Evolutionary conservation across 1,140 invertebrate species (phyloP), one percentile per base, ranked within the genome.

Genomic region (Ips nitidus): DNA sequence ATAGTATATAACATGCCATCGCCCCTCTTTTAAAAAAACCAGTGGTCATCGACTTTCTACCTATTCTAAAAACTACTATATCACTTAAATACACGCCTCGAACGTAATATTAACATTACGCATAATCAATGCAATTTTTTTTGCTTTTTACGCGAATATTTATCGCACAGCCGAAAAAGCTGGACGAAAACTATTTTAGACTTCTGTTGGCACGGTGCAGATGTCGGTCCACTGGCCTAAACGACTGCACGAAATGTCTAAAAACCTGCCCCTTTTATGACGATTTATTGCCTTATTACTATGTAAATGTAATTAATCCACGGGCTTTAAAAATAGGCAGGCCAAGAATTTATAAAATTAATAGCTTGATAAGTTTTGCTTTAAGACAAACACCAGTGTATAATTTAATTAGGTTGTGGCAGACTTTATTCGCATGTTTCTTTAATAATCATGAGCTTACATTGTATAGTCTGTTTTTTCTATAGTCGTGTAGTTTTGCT

Each of bases 301-400:
- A 74, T 74, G 73, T 67, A 74, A 74, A 74, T 74, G 73, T 74
- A 74, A 74, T 74, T 74, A 74, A 71, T 70, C 64, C 67, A 70
- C 65, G 57, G 63, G 63, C 65, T 55, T 68, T 68, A 60, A 68
- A 68, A 68, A 68, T 61, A 53, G 59, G n/a, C 4, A 74, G 41
- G 57, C 6, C 52, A 55, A 5, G 45, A 47, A 55, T 55, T 55
- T 55, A 2, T 38, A 55, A 55, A 55, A 55, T 22, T 55, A 55
- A 55, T 55, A 5, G 52, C 45, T 37, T 4, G 45, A 47, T n/a
- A 47, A 47, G 45, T 47, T n/a, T 47, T 47, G 45, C 22, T 22
- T 22, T 22, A 22, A 22, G 22, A 22, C 22, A 22, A 22, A 22
- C 22, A 22, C 22, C 22, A 22, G 22, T 22, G 22, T 22, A 22